A percentile compares a stretch with the other conserved stretches of the same genome.
Conservation (phyloP, 30 jellyfish, hydroid and myxozoan genomes). For the Rhopilema esculentum region DNA sequence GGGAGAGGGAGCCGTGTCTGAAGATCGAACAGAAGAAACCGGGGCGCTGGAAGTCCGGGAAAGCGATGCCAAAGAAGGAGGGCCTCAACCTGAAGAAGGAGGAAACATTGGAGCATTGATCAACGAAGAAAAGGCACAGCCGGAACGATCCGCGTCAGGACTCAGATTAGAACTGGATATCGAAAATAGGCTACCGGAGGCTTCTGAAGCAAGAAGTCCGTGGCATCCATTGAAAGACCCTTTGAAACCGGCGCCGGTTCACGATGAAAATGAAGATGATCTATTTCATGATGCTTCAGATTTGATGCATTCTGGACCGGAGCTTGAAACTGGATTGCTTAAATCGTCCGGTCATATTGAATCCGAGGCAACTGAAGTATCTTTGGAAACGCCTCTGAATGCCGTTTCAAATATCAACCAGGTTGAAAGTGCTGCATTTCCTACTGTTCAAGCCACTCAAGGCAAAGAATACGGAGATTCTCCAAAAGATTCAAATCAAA, state of each 20-base stretch:
- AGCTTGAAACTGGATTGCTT: not conserved
- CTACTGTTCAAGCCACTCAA: not conserved
- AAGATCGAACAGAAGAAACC: not conserved
- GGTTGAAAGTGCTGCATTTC: not conserved
- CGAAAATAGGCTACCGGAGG: not conserved
- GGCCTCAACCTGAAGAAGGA: not conserved
- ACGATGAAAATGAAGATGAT: slow-evolving; percentile 14
- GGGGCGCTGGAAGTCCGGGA: not conserved
- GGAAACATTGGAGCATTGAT: not conserved
- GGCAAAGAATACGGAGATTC: not conserved
- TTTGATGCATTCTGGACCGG: not conserved
- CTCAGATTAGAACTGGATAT: not conserved
- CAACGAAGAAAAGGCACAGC: not conserved
- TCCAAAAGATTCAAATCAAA: not conserved
- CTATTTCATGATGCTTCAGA: slow-evolving; percentile 54
- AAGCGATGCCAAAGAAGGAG: not conserved
- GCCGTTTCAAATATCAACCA: not conserved
- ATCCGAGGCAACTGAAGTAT: not conserved
- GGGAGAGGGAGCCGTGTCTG: slow-evolving; percentile 1
- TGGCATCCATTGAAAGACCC: slow-evolving; percentile 71
- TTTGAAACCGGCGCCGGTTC: not conserved
- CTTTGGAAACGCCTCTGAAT: not conserved
- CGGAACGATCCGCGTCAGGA: not conserved
- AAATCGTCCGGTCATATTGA: not conserved
- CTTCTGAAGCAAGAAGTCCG: slow-evolving; percentile 5